These are phyloP conservation scores for Rhinolophus ferrumequinum DNA, from an alignment of 2,113 vertebrate genomes.

Conservation along the genomic window DNA sequence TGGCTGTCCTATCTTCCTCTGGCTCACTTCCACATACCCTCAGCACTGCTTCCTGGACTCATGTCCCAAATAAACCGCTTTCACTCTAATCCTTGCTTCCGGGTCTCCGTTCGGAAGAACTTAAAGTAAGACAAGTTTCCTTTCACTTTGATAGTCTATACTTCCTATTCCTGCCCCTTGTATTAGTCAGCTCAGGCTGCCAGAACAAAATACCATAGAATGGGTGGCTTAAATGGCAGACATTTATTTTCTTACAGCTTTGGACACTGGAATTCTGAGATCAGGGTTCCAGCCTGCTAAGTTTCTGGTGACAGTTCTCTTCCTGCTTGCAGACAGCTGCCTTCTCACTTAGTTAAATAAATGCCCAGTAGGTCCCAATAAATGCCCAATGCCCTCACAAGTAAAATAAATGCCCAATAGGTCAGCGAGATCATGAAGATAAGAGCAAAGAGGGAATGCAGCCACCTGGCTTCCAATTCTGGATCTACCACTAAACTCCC, in stretches of 20 bases:
- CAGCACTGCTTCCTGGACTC: background rate
- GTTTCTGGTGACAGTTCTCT: background rate
- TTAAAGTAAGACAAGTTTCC: background rate
- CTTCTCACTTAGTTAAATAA: conserved; percentile 17
- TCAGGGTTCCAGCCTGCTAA: fast-evolving
- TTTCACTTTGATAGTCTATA: background rate
- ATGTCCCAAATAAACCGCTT: background rate
- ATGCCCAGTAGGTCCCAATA: background rate
- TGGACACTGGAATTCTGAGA: background rate
- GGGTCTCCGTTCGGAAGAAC: background rate
- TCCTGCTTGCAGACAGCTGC: background rate
- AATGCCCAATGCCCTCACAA: background rate
- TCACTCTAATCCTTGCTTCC: background rate
- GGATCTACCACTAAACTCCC: background rate
- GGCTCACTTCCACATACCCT: background rate
- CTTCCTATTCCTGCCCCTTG: background rate
- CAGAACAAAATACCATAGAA: background rate
- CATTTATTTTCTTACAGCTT: background rate
- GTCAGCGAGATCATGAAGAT: background rate
- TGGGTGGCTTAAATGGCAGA: background rate
- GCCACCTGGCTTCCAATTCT: background rate
- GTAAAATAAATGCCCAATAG: background rate
- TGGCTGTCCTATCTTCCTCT: background rate
- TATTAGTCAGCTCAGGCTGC: background rate
- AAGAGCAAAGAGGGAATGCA: background rate